Conservation (phyloP, 2,113 vertebrate genomes). For the Zapus hudsonius region DNA sequence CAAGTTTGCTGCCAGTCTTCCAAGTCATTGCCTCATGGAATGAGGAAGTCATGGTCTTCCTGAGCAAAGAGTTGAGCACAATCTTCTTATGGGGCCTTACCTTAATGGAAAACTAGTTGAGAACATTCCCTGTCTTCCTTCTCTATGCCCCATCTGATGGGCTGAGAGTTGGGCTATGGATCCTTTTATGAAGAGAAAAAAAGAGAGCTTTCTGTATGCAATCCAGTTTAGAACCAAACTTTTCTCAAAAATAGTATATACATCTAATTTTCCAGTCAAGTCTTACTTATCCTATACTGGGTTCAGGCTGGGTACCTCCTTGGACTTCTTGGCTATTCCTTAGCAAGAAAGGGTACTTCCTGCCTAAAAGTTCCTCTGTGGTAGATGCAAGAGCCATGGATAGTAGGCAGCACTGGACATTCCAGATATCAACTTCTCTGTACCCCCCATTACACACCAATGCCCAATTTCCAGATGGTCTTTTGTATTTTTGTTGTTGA, state of each 20-base stretch:
- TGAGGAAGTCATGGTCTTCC: background rate
- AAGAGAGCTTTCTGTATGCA: background rate
- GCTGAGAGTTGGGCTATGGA: background rate
- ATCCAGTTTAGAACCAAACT: background rate
- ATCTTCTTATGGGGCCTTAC: background rate
- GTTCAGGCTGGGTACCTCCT: background rate
- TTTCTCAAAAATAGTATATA: background rate
- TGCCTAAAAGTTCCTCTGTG: fast-evolving
- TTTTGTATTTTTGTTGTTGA: background rate
- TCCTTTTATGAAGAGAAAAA: background rate
- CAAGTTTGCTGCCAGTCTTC: background rate
- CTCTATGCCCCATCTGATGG: background rate
- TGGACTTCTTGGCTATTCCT: background rate
- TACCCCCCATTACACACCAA: too few relatives aligned
- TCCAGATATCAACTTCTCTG: fast-evolving
- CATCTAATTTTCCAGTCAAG: background rate
- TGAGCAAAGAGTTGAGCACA: background rate
- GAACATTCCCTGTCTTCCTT: background rate
- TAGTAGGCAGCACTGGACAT: background rate
- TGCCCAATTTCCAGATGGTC: background rate
- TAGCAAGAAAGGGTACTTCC: background rate
- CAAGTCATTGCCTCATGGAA: fast-evolving
- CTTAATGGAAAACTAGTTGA: background rate
- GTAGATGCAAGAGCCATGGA: background rate
- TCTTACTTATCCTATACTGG: background rate